Evolutionary conservation across 2,113 vertebrate species (phyloP).

Genomic region (Dromiciops gliroides): DNA sequence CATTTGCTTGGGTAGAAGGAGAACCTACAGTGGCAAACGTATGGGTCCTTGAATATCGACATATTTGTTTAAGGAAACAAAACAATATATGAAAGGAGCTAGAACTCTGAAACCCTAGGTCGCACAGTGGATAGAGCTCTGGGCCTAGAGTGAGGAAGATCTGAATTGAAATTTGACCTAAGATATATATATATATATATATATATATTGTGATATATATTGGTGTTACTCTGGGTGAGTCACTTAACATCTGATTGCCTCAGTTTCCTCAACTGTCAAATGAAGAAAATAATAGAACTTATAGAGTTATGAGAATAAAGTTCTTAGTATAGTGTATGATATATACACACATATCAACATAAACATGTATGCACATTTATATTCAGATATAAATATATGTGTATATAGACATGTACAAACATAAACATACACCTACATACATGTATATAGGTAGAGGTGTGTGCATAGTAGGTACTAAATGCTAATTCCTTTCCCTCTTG

Average conservation of each 20-base stretch:
- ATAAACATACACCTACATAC: too few species aligned
- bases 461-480: too few species aligned
- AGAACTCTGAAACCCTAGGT: background rate
- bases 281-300: too few species aligned
- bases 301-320: too few species aligned
- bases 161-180: background rate
- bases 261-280: background rate
- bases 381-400: too few species aligned
- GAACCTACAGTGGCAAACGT: background rate
- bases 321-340: background rate
- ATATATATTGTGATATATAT: too few species aligned
- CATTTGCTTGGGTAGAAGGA: background rate
- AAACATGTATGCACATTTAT: too few species aligned
- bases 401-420: too few species aligned
- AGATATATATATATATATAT: too few species aligned
- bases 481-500: background rate
- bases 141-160: background rate
- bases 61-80: conserved; percentile 72
- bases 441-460: too few species aligned
- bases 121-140: background rate
- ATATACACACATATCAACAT: background rate
- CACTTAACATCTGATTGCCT: background rate
- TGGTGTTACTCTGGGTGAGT: background rate
- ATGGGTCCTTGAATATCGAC: conserved; percentile 50
- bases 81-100: conserved; percentile 56